Conservation (phyloP, 2,797 vertebrate genomes). For the Poeciliopsis paucimaculata region DNA sequence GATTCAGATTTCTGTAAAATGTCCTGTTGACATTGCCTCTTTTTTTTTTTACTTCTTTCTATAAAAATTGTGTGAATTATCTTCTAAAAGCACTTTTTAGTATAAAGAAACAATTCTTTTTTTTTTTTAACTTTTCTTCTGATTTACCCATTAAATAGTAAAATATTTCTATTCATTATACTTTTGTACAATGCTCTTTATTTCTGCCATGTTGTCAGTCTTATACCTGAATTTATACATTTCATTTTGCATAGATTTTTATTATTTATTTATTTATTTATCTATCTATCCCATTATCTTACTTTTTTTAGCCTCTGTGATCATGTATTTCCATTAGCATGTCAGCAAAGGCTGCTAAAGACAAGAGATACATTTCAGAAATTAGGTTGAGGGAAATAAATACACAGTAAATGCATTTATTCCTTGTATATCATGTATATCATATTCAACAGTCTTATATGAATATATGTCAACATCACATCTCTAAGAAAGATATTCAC, state of each 20-base stretch:
- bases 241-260: not conserved
- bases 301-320: not conserved
- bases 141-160: not conserved
- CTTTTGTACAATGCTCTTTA: not conserved
- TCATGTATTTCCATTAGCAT: slow-evolving; percentile 36
- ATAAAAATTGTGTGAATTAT: not conserved
- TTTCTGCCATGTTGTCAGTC: not conserved
- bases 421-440: slow-evolving; percentile 38
- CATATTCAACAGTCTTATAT: slow-evolving; percentile 21
- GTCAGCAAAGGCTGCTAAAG: slow-evolving; percentile 7
- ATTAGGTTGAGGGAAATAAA: slow-evolving; percentile 21
- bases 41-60: not conserved
- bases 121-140: not conserved
- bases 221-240: not conserved
- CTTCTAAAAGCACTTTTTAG: not conserved
- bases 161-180: not conserved
- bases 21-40: too few species aligned
- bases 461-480: slow-evolving; percentile 8
- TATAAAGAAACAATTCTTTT: not conserved
- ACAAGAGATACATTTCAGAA: not conserved
- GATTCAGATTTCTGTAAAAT: too few species aligned
- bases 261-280: not conserved
- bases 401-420: slow-evolving; percentile 16
- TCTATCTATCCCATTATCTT: not conserved
- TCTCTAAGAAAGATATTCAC: slow-evolving; percentile 15